Conservation (phyloP, 1,140 invertebrate species). For the Pseudobourletiella spinata region DNA sequence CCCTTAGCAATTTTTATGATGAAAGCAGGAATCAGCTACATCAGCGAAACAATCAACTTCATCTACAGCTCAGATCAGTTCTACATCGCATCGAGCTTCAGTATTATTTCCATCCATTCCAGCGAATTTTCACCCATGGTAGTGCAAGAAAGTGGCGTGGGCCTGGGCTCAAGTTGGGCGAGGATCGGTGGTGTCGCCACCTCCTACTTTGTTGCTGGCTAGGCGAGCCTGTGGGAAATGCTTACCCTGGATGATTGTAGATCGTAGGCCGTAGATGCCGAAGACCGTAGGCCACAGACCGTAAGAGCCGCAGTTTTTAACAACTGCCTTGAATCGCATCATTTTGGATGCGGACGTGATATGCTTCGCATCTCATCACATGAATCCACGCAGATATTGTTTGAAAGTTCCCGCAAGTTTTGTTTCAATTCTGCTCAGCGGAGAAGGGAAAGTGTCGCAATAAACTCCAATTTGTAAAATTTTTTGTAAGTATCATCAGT, state of each 20-base stretch:
- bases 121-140: constrained; percentile 46
- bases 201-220: constrained; percentile 38
- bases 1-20: constrained; percentile 28
- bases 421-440: too few relatives aligned
- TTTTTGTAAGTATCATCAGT: too few relatives aligned
- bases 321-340: too few relatives aligned
- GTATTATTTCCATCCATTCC: constrained; percentile 42
- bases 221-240: constrained; percentile 17
- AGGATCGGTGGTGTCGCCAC: constrained; percentile 44
- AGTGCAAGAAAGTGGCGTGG: constrained; percentile 43
- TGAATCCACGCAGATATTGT: too few relatives aligned
- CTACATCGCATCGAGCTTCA: constrained; percentile 41
- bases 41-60: constrained; percentile 22
- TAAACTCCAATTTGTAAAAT: too few relatives aligned
- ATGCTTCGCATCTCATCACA: too few relatives aligned
- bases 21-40: constrained; percentile 25
- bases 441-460: too few relatives aligned
- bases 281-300: too few relatives aligned
- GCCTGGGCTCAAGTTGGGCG: constrained; percentile 41
- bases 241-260: constrained; percentile 20
- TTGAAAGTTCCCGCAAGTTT: too few relatives aligned
- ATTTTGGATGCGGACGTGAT: too few relatives aligned
- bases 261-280: too few relatives aligned
- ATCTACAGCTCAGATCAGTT: constrained; percentile 42
- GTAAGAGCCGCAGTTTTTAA: too few relatives aligned